Conservation (phyloP, 1,140 invertebrate species). For the Eulimnadia texana region DNA sequence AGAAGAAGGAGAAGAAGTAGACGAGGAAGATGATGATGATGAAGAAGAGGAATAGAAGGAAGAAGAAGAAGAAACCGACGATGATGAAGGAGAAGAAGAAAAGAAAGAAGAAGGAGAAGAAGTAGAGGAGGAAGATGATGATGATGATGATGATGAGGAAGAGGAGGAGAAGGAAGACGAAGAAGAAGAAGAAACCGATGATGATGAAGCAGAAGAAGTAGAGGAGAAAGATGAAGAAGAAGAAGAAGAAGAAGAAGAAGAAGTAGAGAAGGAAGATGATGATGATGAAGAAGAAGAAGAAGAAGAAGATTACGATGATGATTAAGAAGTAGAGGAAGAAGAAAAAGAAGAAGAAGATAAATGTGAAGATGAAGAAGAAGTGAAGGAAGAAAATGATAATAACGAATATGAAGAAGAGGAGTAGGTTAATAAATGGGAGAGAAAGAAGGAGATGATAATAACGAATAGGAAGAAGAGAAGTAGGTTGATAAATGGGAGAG, state of each 20-base stretch:
- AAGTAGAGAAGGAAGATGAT: background rate
- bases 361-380: no score
- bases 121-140: background rate
- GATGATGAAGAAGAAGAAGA: background rate
- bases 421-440: background rate
- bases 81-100: background rate
- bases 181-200: background rate
- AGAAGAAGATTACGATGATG: constrained; percentile 2
- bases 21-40: background rate
- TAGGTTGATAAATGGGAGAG: background rate
- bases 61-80: background rate
- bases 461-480: background rate
- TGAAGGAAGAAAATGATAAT: background rate
- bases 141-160: background rate
- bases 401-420: constrained; percentile 1
- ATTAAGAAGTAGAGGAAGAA: background rate
- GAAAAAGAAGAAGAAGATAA: background rate
- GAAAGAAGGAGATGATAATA: background rate
- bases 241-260: background rate
- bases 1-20: background rate
- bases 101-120: background rate
- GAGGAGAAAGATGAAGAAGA: background rate
- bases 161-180: background rate
- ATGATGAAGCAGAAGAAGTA: background rate
- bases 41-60: background rate